Evolutionary conservation across 1,140 invertebrate genomes (phyloP).

Genomic region (Pollicipes pollicipes): DNA sequence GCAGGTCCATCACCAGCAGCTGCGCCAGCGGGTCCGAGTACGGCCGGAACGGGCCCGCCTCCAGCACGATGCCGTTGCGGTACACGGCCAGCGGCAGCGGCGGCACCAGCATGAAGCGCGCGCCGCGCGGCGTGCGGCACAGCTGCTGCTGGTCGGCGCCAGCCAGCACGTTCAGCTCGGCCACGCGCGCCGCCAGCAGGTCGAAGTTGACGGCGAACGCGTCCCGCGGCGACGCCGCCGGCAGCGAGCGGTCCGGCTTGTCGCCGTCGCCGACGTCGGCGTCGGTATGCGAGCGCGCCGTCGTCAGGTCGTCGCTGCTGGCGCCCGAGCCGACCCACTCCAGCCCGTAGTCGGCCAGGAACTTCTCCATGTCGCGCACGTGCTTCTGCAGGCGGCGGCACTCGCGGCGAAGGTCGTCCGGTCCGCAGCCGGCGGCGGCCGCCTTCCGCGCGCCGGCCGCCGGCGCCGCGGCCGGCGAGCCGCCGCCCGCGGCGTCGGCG

Average conservation of each 20-base stretch:
- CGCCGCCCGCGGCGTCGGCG: no score
- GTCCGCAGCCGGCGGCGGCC: no score
- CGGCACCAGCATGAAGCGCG: constrained; percentile 25
- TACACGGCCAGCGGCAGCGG: constrained; percentile 34
- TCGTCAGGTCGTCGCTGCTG: neutral
- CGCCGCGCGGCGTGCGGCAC: neutral
- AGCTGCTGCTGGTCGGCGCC: neutral
- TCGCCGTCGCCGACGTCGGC: neutral
- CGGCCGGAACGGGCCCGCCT: constrained; percentile 31
- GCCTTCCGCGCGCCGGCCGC: no score
- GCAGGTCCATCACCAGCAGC: constrained; percentile 34
- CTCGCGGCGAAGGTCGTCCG: neutral
- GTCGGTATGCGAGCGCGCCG: neutral
- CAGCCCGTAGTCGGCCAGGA: neutral
- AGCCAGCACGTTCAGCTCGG: neutral
- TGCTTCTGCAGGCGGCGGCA: neutral
- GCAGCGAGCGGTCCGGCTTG: neutral
- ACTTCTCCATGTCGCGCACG: neutral
- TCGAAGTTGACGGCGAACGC: neutral
- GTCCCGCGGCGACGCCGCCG: neutral
- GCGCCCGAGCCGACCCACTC: neutral
- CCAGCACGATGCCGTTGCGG: constrained; percentile 35
- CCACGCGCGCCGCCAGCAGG: neutral
- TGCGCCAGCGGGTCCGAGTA: constrained; percentile 29
- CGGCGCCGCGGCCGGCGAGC: no score